phyloP scores from a whole-genome alignment of 1,140 invertebrate species.

The Zelostemma sp. region DNA sequence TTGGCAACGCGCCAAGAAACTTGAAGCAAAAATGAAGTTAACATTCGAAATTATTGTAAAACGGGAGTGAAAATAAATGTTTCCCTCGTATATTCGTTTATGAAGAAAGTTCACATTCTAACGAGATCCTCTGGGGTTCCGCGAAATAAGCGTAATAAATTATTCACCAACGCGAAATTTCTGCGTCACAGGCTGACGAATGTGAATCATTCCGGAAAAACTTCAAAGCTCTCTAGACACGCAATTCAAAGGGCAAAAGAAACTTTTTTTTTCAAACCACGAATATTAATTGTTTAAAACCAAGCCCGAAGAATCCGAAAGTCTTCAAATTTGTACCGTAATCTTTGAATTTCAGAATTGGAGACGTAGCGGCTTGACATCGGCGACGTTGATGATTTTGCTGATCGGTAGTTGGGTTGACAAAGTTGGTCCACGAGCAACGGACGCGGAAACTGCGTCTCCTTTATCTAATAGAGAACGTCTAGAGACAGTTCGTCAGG shows the following conservation, averaged over 20 bases:
- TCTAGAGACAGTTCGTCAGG: slow-evolving; percentile 70
- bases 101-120: neutral
- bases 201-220: neutral
- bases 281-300: no score
- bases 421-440: slow-evolving; percentile 55
- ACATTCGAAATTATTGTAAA: neutral
- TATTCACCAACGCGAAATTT: neutral
- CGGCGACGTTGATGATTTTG: slow-evolving; percentile 29
- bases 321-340: neutral
- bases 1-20: neutral
- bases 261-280: no score
- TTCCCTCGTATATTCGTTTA: neutral
- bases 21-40: neutral
- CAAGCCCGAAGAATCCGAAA: neutral
- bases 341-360: slow-evolving; percentile 24
- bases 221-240: neutral
- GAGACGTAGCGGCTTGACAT: slow-evolving; percentile 19
- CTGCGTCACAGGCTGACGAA: neutral
- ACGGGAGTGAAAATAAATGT: neutral
- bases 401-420: slow-evolving; percentile 50
- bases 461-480: slow-evolving; percentile 61
- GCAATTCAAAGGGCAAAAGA: no score
- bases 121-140: neutral
- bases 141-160: slow-evolving; percentile 6
- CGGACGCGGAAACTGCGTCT: slow-evolving; percentile 56